Percentiles rank a stretch among this genome's conserved stretches.
Evolutionary conservation across 2,888 invertebrate species (phyloP).

Genomic region (Papilio protenor): DNA sequence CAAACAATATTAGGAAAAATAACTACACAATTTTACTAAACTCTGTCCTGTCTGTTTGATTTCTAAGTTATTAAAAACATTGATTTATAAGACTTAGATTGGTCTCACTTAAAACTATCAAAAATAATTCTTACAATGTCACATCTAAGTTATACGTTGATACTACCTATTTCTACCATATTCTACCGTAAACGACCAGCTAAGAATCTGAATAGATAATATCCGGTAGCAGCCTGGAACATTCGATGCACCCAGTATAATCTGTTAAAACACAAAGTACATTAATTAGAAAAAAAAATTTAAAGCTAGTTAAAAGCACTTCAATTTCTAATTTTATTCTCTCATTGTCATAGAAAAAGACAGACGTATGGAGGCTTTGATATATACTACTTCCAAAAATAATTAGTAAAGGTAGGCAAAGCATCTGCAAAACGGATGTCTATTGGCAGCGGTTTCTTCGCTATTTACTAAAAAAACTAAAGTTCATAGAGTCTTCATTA

Average conservation of each 20-base stretch:
- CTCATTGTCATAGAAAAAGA: too few relatives aligned
- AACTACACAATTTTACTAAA: background rate
- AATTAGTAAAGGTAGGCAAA: too few relatives aligned
- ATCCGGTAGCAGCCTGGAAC: conserved; percentile 85
- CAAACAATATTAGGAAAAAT: background rate
- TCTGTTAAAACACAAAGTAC: conserved; percentile 70
- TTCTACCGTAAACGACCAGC: conserved; percentile 72
- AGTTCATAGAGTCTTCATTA: too few relatives aligned
- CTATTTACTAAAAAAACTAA: too few relatives aligned
- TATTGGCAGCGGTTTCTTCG: too few relatives aligned
- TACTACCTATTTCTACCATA: conserved; percentile 27
- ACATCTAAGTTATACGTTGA: background rate
- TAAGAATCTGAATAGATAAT: conserved; percentile 80
- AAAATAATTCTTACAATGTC: conserved; percentile 16
- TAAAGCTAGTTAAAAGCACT: background rate
- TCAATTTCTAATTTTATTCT: too few relatives aligned
- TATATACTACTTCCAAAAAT: too few relatives aligned
- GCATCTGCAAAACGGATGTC: too few relatives aligned
- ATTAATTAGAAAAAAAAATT: background rate
- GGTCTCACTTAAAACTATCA: conserved; percentile 20
- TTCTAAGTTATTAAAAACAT: background rate
- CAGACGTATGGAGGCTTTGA: too few relatives aligned
- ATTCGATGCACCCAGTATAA: conserved; percentile 88
- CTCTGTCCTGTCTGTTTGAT: background rate
- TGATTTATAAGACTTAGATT: conserved; percentile 30